Conservation (phyloP, 2,797 vertebrate species). For the Typhlichthys subterraneus region DNA sequence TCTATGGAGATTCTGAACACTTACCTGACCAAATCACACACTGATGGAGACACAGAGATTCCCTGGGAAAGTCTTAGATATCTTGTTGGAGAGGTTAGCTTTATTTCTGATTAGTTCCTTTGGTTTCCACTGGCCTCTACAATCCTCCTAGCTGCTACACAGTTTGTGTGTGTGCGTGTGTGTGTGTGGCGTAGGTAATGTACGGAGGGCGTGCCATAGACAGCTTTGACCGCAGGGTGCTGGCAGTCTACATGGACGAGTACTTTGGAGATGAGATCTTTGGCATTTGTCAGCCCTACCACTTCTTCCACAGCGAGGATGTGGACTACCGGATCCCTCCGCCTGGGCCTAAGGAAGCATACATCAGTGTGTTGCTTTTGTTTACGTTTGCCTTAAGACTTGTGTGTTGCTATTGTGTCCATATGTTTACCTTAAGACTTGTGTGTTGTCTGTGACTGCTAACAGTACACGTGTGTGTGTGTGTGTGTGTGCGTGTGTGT, state of each 20-base stretch:
- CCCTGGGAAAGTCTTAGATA: conserved; percentile 97
- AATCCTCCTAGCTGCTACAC: neutral
- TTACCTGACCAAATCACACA: conserved; percentile 88
- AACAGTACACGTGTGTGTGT: neutral
- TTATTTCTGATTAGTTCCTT: neutral
- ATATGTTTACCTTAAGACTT: neutral
- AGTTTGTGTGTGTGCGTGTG: conserved; percentile 13
- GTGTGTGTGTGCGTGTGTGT: neutral
- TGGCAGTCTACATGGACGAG: conserved; percentile 92
- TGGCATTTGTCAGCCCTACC: conserved; percentile 87
- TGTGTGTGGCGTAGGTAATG: conserved; percentile 85
- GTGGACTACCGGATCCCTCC: conserved; percentile 88
- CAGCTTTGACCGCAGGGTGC: conserved; percentile 94
- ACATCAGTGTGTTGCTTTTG: conserved; percentile 81
- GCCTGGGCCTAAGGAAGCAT: conserved; percentile 78
- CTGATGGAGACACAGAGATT: conserved; percentile 83
- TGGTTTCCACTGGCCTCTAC: neutral
- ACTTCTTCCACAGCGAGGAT: conserved; percentile 87
- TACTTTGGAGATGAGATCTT: conserved; percentile 96
- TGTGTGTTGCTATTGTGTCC: neutral
- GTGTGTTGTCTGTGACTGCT: conserved; percentile 10
- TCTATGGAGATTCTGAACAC: conserved; percentile 96
- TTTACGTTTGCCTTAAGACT: neutral
- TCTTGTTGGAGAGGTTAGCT: conserved; percentile 91
- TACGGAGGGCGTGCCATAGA: conserved; percentile 93